These are phyloP conservation scores for Acrobasis suavella DNA, from an alignment of 2,888 invertebrate species.

Conservation along the genomic window DNA sequence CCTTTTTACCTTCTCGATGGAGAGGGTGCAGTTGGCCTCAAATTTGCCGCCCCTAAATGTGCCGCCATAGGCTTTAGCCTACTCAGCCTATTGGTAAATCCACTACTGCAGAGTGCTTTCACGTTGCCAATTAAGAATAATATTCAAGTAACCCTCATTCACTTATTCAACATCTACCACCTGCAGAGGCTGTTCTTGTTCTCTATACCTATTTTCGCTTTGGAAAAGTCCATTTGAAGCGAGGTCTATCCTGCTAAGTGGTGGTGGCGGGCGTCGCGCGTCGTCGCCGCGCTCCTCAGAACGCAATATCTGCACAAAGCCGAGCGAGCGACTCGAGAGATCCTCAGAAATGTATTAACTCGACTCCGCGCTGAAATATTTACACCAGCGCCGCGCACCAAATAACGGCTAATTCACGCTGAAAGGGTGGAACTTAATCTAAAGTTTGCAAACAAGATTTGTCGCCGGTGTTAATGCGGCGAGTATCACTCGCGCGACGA, in stretches of 20 bases:
- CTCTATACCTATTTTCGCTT: not conserved
- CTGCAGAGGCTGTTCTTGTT: not conserved
- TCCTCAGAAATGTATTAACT: slow-evolving; percentile 19
- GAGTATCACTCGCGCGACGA: not conserved
- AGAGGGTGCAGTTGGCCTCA: too few relatives aligned
- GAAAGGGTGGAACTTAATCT: slow-evolving; percentile 37
- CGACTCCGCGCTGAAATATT: slow-evolving; percentile 37
- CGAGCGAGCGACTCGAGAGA: slow-evolving; percentile 4
- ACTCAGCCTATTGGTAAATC: too few relatives aligned
- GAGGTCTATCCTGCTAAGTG: not conserved
- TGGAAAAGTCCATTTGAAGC: not conserved
- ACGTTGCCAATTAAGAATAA: too few relatives aligned
- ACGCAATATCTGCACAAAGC: slow-evolving; percentile 19
- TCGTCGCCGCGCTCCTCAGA: slow-evolving; percentile 1
- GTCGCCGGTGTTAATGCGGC: slow-evolving; percentile 30
- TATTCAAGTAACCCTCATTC: too few relatives aligned
- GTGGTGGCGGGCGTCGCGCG: not conserved
- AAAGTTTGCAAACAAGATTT: slow-evolving; percentile 42
- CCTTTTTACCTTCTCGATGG: too few relatives aligned
- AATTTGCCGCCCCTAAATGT: too few relatives aligned
- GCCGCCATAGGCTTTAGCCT: too few relatives aligned
- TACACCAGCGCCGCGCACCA: slow-evolving; percentile 25
- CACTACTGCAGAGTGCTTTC: too few relatives aligned
- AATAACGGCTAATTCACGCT: slow-evolving; percentile 38
- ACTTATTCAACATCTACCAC: too few relatives aligned